These are phyloP conservation scores for Diaprepes abbreviatus DNA, from an alignment of 2,888 invertebrate species.

Conservation along the genomic window DNA sequence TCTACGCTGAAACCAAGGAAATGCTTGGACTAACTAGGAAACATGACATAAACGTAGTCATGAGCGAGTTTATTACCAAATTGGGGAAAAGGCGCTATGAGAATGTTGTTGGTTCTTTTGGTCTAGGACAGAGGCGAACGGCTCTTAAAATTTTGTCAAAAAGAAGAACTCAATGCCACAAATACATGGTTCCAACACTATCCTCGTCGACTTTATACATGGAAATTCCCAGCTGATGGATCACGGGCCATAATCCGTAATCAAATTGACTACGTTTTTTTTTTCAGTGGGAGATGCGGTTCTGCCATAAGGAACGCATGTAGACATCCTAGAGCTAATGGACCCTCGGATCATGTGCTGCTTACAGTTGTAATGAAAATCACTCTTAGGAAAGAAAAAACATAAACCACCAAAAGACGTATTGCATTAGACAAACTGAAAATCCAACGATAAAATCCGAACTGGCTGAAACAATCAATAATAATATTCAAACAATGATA, in stretches of 20 bases:
- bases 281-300: too few species aligned
- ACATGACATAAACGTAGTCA: too few species aligned
- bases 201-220: background rate
- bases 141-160: too few species aligned
- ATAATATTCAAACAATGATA: too few species aligned
- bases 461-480: too few species aligned
- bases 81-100: background rate
- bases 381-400: background rate
- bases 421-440: background rate
- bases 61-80: background rate
- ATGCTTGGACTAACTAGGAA: too few species aligned
- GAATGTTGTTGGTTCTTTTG: background rate
- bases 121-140: constrained; percentile 9
- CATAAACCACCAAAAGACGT: background rate
- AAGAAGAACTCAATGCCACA: too few species aligned
- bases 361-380: too few species aligned
- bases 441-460: too few species aligned
- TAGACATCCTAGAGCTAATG: background rate
- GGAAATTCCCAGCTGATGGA: background rate
- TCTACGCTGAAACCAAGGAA: too few species aligned
- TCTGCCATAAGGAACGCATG: background rate
- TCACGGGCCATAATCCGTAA: background rate
- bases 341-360: background rate
- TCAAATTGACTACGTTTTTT: too few species aligned
- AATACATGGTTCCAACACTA: constrained; percentile 5